Conservation (phyloP, 1,140 invertebrate genomes). For the Drosophila tani region DNA sequence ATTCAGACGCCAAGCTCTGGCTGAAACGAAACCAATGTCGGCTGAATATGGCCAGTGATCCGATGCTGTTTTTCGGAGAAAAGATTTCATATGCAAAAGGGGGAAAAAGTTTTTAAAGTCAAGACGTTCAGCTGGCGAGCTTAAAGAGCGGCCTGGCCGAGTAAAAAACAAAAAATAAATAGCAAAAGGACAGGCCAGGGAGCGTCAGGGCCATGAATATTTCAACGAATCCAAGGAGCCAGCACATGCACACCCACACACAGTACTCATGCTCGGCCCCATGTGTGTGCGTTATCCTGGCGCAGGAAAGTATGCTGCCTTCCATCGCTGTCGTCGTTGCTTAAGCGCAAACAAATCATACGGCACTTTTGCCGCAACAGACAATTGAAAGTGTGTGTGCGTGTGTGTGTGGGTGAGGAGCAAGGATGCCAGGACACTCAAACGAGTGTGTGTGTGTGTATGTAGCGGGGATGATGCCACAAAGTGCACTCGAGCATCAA, state of each 20-base stretch:
- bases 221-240: constrained; percentile 41
- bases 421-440: constrained; percentile 1
- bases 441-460: constrained; percentile 3
- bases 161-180: constrained; percentile 38
- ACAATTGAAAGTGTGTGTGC: constrained; percentile 69
- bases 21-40: constrained; percentile 54
- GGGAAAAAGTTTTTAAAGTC: constrained; percentile 42
- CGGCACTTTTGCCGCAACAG: constrained; percentile 61
- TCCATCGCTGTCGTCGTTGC: constrained; percentile 56
- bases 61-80: constrained; percentile 7
- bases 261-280: constrained; percentile 4
- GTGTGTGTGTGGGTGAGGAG: not conserved
- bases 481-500: constrained; percentile 80
- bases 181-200: constrained; percentile 22
- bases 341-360: constrained; percentile 80
- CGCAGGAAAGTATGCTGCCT: constrained; percentile 53
- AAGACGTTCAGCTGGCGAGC: constrained; percentile 19
- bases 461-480: constrained; percentile 39
- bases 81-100: constrained; percentile 52
- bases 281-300: constrained; percentile 21
- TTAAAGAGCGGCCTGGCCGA: constrained; percentile 38
- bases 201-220: constrained; percentile 66
- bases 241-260: constrained; percentile 10
- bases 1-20: constrained; percentile 43
- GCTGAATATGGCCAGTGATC: constrained; percentile 49